Conservation (phyloP, 1,140 invertebrate genomes). For the Aphelenchoides avenae region DNA sequence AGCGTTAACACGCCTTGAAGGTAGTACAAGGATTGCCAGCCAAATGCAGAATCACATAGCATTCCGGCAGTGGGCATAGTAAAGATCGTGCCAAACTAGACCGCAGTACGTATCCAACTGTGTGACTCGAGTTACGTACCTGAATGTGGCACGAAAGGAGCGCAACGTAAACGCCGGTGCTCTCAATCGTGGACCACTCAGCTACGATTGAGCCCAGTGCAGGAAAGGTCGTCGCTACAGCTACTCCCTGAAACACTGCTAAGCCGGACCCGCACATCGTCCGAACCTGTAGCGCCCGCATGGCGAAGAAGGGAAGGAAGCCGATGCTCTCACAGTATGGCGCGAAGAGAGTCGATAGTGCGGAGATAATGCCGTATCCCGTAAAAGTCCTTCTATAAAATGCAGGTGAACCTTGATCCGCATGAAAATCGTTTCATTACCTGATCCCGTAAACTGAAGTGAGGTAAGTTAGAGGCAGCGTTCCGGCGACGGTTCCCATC, state of each 20-base stretch:
- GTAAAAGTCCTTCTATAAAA: slow-evolving; percentile 29
- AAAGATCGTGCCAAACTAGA: slow-evolving; percentile 26
- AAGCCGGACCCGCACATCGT: no score
- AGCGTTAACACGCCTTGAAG: slow-evolving; percentile 38
- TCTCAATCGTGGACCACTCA: not conserved
- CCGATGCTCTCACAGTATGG: slow-evolving; percentile 30
- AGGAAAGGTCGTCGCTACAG: not conserved
- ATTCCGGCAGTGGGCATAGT: slow-evolving; percentile 46
- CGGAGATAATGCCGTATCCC: slow-evolving; percentile 38
- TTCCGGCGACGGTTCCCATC: slow-evolving; percentile 35
- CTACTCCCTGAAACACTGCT: slow-evolving; percentile 6
- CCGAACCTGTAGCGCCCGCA: slow-evolving; percentile 47
- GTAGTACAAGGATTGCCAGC: slow-evolving; percentile 42
- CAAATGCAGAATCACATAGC: slow-evolving; percentile 30
- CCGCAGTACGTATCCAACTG: not conserved
- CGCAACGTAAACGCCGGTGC: not conserved
- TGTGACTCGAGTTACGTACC: not conserved
- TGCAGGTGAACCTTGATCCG: no score
- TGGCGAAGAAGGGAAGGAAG: slow-evolving; percentile 28
- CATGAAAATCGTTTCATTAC: no score
- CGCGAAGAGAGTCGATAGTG: slow-evolving; percentile 28
- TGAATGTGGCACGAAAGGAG: not conserved
- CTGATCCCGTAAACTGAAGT: slow-evolving; percentile 14
- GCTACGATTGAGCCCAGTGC: not conserved
- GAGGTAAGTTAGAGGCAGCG: slow-evolving; percentile 31